Evolutionary conservation across 2,797 vertebrate species (phyloP).

Genomic region (Myotis daubentonii): DNA sequence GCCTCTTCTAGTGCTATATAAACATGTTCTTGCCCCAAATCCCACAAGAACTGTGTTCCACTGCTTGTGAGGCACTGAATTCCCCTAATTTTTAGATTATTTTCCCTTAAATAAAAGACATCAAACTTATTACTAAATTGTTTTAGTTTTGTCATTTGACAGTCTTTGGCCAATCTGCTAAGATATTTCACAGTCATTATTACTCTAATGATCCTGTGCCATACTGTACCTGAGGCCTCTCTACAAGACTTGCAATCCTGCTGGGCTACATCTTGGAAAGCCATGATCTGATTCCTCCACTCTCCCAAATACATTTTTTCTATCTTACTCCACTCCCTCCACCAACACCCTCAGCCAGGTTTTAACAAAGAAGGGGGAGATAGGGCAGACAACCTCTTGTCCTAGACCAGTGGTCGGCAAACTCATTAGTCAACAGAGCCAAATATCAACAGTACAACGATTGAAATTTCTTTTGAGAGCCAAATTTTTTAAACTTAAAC

Average conservation of each 20-base stretch:
- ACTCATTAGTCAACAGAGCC: no score
- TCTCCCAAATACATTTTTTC: background rate
- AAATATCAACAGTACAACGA: no score
- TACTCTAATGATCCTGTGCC: background rate
- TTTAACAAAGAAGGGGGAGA: background rate
- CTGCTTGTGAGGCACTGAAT: background rate
- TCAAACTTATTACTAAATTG: background rate
- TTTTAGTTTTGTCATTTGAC: background rate
- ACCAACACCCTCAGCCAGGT: background rate
- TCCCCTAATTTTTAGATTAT: background rate
- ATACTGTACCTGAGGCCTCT: background rate
- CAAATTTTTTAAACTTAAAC: no score
- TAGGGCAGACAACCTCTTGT: background rate
- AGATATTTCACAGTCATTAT: background rate
- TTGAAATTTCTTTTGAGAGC: no score
- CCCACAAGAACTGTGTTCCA: background rate
- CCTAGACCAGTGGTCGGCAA: background rate
- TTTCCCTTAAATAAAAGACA: background rate
- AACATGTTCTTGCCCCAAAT: background rate
- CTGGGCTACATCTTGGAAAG: background rate
- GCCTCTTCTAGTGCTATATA: background rate
- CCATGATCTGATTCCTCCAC: background rate
- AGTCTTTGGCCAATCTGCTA: background rate
- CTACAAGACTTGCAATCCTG: background rate
- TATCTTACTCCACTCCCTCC: background rate